Percentiles rank a stretch among this genome's conserved stretches.
phyloP scores from a whole-genome alignment of 2,113 vertebrate species.

The Pluvianellus socialis region DNA sequence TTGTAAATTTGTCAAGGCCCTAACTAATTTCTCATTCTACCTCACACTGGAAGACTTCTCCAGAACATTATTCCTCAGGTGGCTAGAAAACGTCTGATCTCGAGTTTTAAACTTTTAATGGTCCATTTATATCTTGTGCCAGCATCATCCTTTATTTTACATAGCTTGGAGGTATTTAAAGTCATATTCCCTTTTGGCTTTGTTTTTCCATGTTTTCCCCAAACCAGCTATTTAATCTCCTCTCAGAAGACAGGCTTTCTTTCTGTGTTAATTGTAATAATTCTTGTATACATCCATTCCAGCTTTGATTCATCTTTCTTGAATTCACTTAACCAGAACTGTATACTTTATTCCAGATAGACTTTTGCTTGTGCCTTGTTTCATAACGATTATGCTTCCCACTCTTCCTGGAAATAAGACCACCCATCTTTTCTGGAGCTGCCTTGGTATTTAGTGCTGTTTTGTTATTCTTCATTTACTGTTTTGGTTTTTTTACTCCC shows the following conservation, averaged over 20 bases:
- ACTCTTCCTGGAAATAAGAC: background rate
- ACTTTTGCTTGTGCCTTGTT: background rate
- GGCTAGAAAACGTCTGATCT: background rate
- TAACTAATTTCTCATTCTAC: background rate
- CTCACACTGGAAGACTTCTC: background rate
- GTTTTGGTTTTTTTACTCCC: background rate
- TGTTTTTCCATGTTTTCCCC: background rate
- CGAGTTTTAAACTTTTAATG: background rate
- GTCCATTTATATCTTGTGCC: background rate
- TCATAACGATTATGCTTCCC: background rate
- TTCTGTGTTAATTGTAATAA: background rate
- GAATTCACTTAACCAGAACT: background rate
- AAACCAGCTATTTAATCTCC: background rate
- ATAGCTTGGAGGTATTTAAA: background rate
- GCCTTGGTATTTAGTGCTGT: background rate
- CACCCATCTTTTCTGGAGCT: background rate
- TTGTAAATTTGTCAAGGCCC: background rate
- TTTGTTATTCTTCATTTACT: background rate
- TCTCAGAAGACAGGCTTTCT: background rate
- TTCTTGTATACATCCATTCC: background rate
- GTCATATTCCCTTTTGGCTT: background rate
- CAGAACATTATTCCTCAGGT: background rate
- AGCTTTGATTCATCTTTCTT: background rate
- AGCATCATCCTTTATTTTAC: background rate
- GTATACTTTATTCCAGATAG: background rate